These are phyloP conservation scores for Pelvicachromis taeniatus DNA, from an alignment of 2,113 vertebrate species.

Conservation along the genomic window DNA sequence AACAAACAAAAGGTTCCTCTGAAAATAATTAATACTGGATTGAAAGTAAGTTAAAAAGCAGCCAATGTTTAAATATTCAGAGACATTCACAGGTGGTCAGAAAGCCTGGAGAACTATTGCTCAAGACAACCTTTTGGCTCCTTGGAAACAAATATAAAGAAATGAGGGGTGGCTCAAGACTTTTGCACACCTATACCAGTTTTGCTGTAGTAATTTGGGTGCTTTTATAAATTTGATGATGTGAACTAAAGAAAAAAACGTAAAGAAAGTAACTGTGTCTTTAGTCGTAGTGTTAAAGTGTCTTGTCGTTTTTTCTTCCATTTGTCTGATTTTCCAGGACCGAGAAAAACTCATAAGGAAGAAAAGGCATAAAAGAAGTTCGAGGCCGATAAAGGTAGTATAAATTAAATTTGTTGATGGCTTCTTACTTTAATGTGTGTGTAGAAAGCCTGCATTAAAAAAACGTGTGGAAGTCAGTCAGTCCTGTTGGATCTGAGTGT, in stretches of 20 bases:
- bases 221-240: not conserved
- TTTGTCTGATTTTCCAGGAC: conserved; percentile 76
- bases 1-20: rapidly evolving
- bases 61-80: rapidly evolving
- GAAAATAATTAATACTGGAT: not conserved
- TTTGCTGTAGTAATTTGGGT: not conserved
- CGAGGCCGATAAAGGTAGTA: conserved; percentile 91
- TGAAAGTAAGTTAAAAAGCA: not conserved
- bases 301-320: not conserved
- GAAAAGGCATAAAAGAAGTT: conserved; percentile 95
- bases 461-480: not conserved
- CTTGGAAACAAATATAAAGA: not conserved
- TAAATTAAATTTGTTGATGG: not conserved
- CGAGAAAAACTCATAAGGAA: conserved; percentile 93
- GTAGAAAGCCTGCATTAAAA: not conserved
- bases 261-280: not conserved
- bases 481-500: not conserved
- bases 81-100: not conserved
- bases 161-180: not conserved
- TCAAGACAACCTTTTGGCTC: not conserved
- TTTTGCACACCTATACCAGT: rapidly evolving
- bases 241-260: not conserved
- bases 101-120: not conserved
- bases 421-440: not conserved
- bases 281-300: not conserved